Base-by-base conservation (phyloP, 2,888 invertebrate genomes). In the Drosophila macrospina region DNA sequence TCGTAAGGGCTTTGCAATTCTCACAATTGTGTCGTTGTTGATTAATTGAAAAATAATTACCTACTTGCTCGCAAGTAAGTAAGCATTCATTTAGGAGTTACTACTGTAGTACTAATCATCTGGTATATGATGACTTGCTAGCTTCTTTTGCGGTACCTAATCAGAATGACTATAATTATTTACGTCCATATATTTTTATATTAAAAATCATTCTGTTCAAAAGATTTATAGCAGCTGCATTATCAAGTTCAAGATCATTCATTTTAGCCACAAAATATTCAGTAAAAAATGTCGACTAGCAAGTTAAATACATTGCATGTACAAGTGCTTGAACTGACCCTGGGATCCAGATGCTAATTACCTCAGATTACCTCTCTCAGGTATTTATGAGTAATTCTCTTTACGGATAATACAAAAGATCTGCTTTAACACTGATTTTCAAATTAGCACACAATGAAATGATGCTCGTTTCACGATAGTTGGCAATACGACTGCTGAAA, bases 41-140 rank as follows among this genome's bases (percentile, higher is more conserved):
- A 83, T 77, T 86, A 54, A 86, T 81, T 77, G 30, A 24, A 26
- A 51, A 51, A 59, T 78, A 86, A 83, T 86, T 42, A 48, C 24
- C 42, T 8, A 10, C 16, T 7, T 36, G 3, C 11, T n/a, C 7
- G 16, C 10, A n/a, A n/a, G n/a, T n/a, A n/a, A n/a, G 20, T 10
- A 30, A 16, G 45, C 11, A 30, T 6, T 2, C 3, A 7, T 4
- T 26, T 34, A 16, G 44, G 24, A 41, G 37, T 47, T 34, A 20
- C n/a, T 59, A 71, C 62, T 71, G 62, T 62, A 51, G 13, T 24
- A 42, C n/a, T 52, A 59, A 59, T 63, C 45, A 26, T n/a, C 11
- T 2, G 8, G 6, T 8, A 13, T 2, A 7, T 28, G 13, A 37
- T 34, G 51, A 66, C 42, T 52, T 52, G 34, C 41, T 34, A 32